phyloP scores from a whole-genome alignment of 2,888 invertebrate species.

The Drosophila limbata region DNA sequence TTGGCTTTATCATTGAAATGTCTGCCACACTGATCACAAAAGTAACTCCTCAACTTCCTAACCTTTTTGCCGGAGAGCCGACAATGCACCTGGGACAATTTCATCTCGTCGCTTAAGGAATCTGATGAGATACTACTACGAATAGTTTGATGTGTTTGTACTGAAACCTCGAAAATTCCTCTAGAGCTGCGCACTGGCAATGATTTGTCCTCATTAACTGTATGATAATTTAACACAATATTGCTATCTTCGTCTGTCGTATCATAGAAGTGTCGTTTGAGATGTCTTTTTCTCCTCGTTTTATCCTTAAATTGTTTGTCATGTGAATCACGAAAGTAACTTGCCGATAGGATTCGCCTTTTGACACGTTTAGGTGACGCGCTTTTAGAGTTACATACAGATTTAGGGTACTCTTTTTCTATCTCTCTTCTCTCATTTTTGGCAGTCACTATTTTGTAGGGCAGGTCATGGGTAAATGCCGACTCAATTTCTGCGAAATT shows the following conservation, averaged over 20 bases:
- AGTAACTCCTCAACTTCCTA: conserved; percentile 4
- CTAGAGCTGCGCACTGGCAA: not conserved
- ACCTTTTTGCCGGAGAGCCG: not conserved
- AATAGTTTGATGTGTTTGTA: not conserved
- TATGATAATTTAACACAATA: not conserved
- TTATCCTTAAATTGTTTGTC: not conserved
- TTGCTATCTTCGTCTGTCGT: not conserved
- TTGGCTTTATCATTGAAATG: conserved; percentile 51
- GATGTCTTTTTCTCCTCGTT: not conserved
- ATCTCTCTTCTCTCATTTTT: no score
- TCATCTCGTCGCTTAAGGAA: not conserved
- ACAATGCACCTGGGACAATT: not conserved
- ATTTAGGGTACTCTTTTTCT: not conserved
- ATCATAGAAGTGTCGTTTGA: not conserved
- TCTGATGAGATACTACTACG: not conserved
- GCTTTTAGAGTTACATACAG: not conserved
- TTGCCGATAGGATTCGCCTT: not conserved
- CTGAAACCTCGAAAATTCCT: not conserved
- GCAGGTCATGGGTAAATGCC: not conserved
- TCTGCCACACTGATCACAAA: conserved; percentile 56
- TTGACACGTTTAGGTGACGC: not conserved
- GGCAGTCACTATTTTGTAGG: not conserved
- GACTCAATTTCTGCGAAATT: not conserved
- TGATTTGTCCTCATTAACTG: not conserved
- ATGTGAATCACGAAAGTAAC: conserved; percentile 1